Evolutionary conservation across 2,113 vertebrate species (phyloP), one percentile per base, ranked within the genome.

Genomic region (Silurus meridionalis): DNA sequence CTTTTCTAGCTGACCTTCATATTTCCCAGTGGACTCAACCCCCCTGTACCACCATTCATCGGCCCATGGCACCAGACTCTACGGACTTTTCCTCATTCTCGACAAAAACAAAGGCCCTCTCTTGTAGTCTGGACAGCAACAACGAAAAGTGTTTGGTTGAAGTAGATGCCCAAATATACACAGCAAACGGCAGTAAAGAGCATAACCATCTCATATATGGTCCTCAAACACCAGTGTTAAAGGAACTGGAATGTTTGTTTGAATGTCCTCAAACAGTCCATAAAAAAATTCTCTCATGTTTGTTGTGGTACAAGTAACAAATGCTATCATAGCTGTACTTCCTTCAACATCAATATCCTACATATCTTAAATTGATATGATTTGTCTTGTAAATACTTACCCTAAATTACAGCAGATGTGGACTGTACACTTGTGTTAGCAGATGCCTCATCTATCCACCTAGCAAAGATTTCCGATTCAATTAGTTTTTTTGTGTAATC

Each of bases 1-100:
- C 83, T 86, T 85, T 89, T 89, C 71, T 50, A 87, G 80, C 80
- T 87, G 87, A 91, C 90, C 85, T 91, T 91, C 86, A 87, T 72
- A 72, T 83, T 88, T 91, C 89, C 87, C 87, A 83, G 23, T 83
- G 66, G 85, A 83, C 50, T 71, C 48, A 6, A 72, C 25, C 74
- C 63, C 74, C 66, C 58, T 52, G 17, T 21, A 19, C 7, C 21
- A 74, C 75, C 80, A 89, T 90, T 87, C 89, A 85, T 85, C 37
- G 15, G 17, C 69, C 53, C 48, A 55, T 86, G 79, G 21, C 85
- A 80, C 13, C 72, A 53, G 21, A 55, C 78, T 46, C 82, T 58
- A 71, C 9, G 6, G 67, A 80, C 72, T 83, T 74, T 85, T 84
- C 81, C 85, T 80, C 53, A 74, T 84, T 86, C 75, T 57, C 55